Percentiles rank a stretch among this genome's conserved stretches.
Evolutionary conservation across 2,113 vertebrate genomes (phyloP).

Genomic region (Cyprinus carpio): DNA sequence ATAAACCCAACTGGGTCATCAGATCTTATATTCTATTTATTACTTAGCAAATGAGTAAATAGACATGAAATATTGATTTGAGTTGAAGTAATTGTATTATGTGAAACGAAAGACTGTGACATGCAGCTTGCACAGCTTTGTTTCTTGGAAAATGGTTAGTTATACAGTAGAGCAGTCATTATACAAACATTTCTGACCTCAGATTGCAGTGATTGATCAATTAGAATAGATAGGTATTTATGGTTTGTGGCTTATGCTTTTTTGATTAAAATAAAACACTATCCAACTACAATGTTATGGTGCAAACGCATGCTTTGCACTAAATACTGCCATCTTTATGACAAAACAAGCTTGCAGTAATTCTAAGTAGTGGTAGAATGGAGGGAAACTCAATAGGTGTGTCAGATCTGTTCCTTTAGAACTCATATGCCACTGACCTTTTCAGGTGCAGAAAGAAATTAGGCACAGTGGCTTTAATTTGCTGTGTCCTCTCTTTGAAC

Average conservation of each 20-base stretch:
- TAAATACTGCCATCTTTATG: neutral
- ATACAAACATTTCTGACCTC: neutral
- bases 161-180: neutral
- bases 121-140: neutral
- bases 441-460: constrained; percentile 64
- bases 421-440: constrained; percentile 48
- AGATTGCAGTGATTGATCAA: neutral
- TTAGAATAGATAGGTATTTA: neutral
- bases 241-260: neutral
- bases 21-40: neutral
- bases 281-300: neutral
- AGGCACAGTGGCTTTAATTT: constrained; percentile 65
- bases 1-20: neutral
- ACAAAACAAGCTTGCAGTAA: neutral
- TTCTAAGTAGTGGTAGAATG: neutral
- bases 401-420: constrained; percentile 51
- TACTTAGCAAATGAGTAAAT: neutral
- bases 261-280: neutral
- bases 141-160: neutral
- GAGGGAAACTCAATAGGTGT: constrained; percentile 53
- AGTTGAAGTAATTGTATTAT: constrained; percentile 4
- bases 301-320: neutral
- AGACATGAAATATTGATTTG: neutral
- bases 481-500: constrained; percentile 56
- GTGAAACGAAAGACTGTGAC: neutral